These are phyloP conservation scores for Nomada fucata DNA, from an alignment of 2,888 invertebrate species.

Conservation along the genomic window DNA sequence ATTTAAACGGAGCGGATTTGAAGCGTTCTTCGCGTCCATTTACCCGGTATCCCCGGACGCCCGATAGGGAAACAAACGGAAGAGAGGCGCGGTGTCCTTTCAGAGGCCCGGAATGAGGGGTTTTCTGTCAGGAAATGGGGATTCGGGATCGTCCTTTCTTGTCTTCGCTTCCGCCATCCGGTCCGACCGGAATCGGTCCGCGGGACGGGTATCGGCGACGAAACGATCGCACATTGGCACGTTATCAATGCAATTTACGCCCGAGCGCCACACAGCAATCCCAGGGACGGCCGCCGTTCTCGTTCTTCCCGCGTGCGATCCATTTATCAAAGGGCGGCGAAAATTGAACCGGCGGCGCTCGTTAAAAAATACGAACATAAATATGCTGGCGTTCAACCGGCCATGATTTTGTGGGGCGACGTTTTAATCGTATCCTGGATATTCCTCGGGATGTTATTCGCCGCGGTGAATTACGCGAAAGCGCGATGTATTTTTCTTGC, in stretches of 20 bases:
- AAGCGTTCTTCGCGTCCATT: conserved; percentile 1
- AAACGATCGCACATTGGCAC: conserved; percentile 57
- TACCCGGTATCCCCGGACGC: neutral
- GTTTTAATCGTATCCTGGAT: neutral
- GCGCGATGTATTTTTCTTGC: neutral
- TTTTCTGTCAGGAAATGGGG: conserved; percentile 50
- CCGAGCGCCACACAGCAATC: conserved; percentile 32
- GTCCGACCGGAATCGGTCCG: conserved; percentile 25
- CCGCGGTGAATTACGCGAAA: neutral
- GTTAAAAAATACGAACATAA: conserved; percentile 39
- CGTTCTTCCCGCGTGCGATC: conserved; percentile 53
- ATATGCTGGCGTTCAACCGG: conserved; percentile 11
- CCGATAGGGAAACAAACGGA: conserved; percentile 13
- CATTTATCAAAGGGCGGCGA: conserved; percentile 58
- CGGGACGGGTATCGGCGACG: conserved; percentile 26
- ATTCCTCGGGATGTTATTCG: neutral
- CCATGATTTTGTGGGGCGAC: neutral
- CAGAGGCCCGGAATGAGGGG: conserved; percentile 21
- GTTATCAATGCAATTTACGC: conserved; percentile 66
- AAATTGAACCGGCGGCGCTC: conserved; percentile 42
- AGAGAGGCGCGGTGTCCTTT: conserved; percentile 25
- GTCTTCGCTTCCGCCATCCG: conserved; percentile 50
- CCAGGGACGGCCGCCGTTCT: conserved; percentile 44
- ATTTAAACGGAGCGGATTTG: too few species aligned
- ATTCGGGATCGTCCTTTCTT: conserved; percentile 33